Conservation (phyloP, 2,797 vertebrate species). For the Mallotus villosus region DNA sequence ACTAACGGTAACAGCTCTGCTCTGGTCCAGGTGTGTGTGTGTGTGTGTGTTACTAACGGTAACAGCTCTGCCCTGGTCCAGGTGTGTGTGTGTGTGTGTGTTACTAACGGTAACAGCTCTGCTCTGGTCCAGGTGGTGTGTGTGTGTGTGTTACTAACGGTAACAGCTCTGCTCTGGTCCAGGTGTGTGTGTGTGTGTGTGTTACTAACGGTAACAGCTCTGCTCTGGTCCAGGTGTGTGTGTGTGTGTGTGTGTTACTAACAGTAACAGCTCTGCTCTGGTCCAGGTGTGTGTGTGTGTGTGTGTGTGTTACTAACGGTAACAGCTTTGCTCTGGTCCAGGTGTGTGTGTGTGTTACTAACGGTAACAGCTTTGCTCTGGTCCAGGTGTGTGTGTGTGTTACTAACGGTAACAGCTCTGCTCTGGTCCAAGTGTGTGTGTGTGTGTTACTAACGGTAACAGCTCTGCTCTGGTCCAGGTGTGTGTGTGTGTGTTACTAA, state of each 20-base stretch:
- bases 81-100: slow-evolving; percentile 34
- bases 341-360: no score
- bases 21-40: slow-evolving; percentile 49
- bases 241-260: background rate
- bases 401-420: slow-evolving; percentile 48
- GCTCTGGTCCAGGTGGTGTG: slow-evolving; percentile 47
- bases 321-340: no score
- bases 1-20: slow-evolving; percentile 51
- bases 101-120: slow-evolving; percentile 50
- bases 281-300: slow-evolving; percentile 43
- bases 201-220: slow-evolving; percentile 50
- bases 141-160: slow-evolving; percentile 50
- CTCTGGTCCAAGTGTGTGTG: slow-evolving; percentile 29
- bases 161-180: slow-evolving; percentile 35
- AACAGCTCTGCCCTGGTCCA: slow-evolving; percentile 39
- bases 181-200: slow-evolving; percentile 39
- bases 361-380: no score
- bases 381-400: no score
- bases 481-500: background rate
- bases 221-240: slow-evolving; percentile 46
- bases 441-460: no score
- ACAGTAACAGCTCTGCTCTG: slow-evolving; percentile 23
- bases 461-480: no score
- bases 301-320: no score
- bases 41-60: slow-evolving; percentile 47